Evolutionary conservation across 2,888 invertebrate species (phyloP).

Genomic region (Xylocampa areola): DNA sequence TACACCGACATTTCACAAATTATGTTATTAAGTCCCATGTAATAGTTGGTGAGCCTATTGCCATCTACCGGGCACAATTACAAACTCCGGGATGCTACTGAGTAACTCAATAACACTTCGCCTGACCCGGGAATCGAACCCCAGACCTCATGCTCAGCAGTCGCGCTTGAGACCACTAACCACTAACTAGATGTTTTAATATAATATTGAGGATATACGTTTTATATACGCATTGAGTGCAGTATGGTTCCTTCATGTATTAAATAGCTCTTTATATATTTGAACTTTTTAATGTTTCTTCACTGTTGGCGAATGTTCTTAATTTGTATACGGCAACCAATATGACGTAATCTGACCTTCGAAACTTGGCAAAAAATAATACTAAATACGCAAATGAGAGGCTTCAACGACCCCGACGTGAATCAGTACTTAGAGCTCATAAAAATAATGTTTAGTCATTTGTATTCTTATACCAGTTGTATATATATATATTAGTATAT

Average conservation of each 20-base stretch:
- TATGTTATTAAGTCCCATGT: too few species aligned
- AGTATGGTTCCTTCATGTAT: too few species aligned
- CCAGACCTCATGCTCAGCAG: too few species aligned
- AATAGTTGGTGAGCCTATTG: too few species aligned
- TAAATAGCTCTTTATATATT: not conserved
- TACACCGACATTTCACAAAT: too few species aligned
- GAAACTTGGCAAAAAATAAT: constrained; percentile 69
- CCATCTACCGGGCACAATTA: too few species aligned
- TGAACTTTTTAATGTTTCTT: constrained; percentile 25
- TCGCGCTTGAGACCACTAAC: too few species aligned
- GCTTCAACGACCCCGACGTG: constrained; percentile 72
- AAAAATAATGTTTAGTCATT: constrained; percentile 57
- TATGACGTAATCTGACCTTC: constrained; percentile 77
- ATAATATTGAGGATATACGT: not conserved
- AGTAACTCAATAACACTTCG: too few species aligned
- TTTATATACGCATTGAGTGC: constrained; percentile 3
- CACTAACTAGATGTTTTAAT: constrained; percentile 2
- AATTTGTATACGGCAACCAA: constrained; percentile 52
- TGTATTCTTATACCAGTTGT: constrained; percentile 47
- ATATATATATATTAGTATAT: constrained; percentile 17
- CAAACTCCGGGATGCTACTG: too few species aligned
- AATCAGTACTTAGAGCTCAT: constrained; percentile 67
- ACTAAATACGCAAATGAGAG: constrained; percentile 68
- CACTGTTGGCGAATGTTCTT: constrained; percentile 29
- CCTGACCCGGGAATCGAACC: too few species aligned